Conservation (phyloP, 1,140 invertebrate genomes). For the Idris sp. region DNA sequence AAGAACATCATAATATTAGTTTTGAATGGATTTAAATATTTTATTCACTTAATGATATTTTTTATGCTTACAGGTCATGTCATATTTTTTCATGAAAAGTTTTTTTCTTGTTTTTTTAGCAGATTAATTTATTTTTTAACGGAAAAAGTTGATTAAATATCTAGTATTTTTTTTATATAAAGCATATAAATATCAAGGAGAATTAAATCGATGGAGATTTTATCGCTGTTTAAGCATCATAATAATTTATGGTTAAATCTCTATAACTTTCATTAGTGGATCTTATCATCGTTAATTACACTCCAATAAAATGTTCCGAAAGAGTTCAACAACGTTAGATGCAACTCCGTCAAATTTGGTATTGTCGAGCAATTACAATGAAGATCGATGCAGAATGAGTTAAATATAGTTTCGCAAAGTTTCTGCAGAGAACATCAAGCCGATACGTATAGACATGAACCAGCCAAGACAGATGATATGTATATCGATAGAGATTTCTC, state of each 20-base stretch:
- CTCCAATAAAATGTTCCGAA: slow-evolving; percentile 59
- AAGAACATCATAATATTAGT: too few relatives aligned
- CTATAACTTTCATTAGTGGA: slow-evolving; percentile 42
- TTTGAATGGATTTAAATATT: too few relatives aligned
- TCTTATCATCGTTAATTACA: slow-evolving; percentile 62
- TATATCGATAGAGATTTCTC: slow-evolving; percentile 40
- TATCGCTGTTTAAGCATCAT: slow-evolving; percentile 37
- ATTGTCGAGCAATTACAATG: slow-evolving; percentile 61
- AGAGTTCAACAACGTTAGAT: slow-evolving; percentile 57
- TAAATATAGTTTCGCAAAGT: slow-evolving; percentile 56
- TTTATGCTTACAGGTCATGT: too few relatives aligned
- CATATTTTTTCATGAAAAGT: too few relatives aligned
- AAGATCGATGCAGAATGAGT: slow-evolving; percentile 60
- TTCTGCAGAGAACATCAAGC: slow-evolving; percentile 56
- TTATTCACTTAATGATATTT: too few relatives aligned
- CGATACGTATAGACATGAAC: slow-evolving; percentile 43
- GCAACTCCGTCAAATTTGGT: slow-evolving; percentile 60
- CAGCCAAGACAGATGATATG: slow-evolving; percentile 52
- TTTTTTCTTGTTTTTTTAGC: too few relatives aligned
- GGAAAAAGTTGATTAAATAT: too few relatives aligned
- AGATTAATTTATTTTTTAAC: too few relatives aligned
- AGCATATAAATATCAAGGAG: too few relatives aligned
- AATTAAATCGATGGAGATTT: too few relatives aligned
- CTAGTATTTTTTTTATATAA: too few relatives aligned
- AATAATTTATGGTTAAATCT: slow-evolving; percentile 43